Percentiles rank a stretch among this genome's conserved stretches.
These are phyloP conservation scores for Miniopterus natalensis DNA, from an alignment of 2,113 vertebrate genomes.

Conservation along the genomic window DNA sequence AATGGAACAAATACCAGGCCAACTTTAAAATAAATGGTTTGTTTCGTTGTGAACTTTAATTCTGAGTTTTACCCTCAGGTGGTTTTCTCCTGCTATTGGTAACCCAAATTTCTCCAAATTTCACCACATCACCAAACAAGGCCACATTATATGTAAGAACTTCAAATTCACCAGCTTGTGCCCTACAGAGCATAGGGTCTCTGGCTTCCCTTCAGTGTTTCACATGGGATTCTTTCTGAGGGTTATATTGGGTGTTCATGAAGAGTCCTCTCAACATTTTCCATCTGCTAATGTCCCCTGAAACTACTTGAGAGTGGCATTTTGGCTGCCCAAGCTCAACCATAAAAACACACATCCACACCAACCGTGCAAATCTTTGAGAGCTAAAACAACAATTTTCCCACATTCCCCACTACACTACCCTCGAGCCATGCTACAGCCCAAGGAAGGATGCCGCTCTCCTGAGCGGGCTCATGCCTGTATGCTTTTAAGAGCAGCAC, in stretches of 20 bases:
- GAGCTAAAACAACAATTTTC: not conserved
- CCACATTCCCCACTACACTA: not conserved
- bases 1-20: not conserved
- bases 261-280: not conserved
- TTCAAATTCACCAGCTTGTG: not conserved
- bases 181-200: not conserved
- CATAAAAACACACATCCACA: not conserved
- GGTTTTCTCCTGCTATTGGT: not conserved
- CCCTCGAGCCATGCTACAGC: too few species aligned
- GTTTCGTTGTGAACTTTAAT: not conserved
- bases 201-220: not conserved
- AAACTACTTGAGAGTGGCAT: not conserved
- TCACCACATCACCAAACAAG: not conserved
- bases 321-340: not conserved
- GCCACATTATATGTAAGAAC: not conserved
- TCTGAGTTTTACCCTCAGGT: not conserved
- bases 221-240: not conserved
- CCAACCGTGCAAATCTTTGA: not conserved
- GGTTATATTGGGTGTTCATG: not conserved
- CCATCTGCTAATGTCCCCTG: not conserved
- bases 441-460: not conserved
- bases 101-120: not conserved
- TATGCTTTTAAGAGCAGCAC: not conserved
- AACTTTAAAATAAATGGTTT: not conserved
- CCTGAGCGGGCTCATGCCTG: not conserved